These are phyloP conservation scores for Psephotus haematonotus DNA, from an alignment of 2,113 vertebrate genomes.

Conservation along the genomic window DNA sequence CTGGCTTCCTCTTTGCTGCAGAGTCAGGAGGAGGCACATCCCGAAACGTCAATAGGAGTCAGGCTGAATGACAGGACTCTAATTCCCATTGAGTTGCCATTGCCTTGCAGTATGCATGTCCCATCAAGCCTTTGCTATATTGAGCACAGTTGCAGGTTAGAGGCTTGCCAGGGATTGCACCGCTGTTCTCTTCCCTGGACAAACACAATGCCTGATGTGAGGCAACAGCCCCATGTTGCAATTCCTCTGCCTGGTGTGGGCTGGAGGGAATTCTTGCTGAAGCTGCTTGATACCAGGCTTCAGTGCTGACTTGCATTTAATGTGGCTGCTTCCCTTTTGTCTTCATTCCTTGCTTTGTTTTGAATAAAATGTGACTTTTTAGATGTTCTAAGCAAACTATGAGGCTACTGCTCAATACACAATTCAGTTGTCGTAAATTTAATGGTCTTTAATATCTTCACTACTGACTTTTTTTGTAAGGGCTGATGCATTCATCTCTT, in stretches of 20 bases:
- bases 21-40: neutral
- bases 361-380: neutral
- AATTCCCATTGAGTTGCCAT: neutral
- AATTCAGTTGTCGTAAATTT: neutral
- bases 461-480: neutral
- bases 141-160: neutral
- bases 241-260: neutral
- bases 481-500: neutral
- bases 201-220: neutral
- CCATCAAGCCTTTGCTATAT: neutral
- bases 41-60: neutral
- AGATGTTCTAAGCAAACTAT: neutral
- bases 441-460: fast-evolving
- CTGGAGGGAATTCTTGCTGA: neutral
- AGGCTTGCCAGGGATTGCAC: neutral
- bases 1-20: neutral
- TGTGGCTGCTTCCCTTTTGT: neutral
- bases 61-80: neutral
- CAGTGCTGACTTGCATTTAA: neutral
- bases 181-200: neutral
- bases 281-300: neutral
- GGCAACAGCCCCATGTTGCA: neutral
- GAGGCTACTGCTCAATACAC: too few relatives aligned
- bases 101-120: fast-evolving
- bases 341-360: neutral